Conservation (phyloP, 2,797 vertebrate genomes). For the Atherinosoma microstoma region DNA sequence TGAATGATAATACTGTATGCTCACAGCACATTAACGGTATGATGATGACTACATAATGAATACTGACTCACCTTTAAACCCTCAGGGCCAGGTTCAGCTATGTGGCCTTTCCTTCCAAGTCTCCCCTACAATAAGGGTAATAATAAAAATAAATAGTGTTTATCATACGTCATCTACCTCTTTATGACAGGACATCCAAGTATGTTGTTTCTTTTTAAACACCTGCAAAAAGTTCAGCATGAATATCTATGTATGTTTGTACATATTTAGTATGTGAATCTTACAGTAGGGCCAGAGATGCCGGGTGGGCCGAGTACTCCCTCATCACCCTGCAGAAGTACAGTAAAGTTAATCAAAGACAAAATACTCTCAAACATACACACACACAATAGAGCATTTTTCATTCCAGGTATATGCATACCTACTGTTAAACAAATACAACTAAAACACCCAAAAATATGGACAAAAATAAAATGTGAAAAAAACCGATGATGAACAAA, state of each 20-base stretch:
- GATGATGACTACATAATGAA: background rate
- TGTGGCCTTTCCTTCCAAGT: constrained; percentile 89
- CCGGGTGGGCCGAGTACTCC: constrained; percentile 90
- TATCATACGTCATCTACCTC: constrained; percentile 30
- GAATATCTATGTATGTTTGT: constrained; percentile 11
- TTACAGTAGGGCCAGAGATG: constrained; percentile 87
- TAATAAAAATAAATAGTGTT: constrained; percentile 23
- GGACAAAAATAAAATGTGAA: background rate
- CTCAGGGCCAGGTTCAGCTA: constrained; percentile 89
- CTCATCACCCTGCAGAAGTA: constrained; percentile 90
- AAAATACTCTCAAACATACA: constrained; percentile 4
- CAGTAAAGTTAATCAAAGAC: constrained; percentile 20
- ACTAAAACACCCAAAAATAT: background rate
- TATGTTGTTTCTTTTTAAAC: constrained; percentile 20
- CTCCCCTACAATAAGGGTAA: constrained; percentile 85
- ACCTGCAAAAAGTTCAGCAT: constrained; percentile 13
- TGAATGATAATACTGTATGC: background rate
- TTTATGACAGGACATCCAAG: constrained; percentile 6
- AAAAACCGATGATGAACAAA: too few relatives aligned
- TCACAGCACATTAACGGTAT: too few relatives aligned
- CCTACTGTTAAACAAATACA: background rate
- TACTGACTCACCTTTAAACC: constrained; percentile 86
- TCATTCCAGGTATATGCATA: background rate
- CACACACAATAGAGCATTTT: background rate
- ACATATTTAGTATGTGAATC: constrained; percentile 1